Conservation (phyloP, 2,888 invertebrate species). For the Platycnemis pennipes region DNA sequence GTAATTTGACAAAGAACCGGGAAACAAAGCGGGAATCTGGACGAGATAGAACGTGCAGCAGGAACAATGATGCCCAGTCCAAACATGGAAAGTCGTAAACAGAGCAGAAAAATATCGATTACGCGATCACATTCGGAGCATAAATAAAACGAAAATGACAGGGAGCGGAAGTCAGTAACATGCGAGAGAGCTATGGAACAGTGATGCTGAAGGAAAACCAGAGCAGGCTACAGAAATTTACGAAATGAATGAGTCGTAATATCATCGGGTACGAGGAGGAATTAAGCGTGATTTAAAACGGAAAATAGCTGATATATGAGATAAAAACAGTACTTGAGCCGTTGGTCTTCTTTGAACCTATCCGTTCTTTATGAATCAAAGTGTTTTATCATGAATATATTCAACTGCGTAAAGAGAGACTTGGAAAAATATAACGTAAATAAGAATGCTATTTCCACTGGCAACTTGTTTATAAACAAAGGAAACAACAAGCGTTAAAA, state of each 20-base stretch:
- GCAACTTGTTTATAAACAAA: too few relatives aligned
- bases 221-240: background rate
- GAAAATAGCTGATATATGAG: background rate
- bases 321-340: too few relatives aligned
- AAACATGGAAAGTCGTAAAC: background rate
- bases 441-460: too few relatives aligned
- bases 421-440: too few relatives aligned
- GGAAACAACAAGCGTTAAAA: too few relatives aligned
- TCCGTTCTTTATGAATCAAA: too few relatives aligned
- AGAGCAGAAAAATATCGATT: background rate
- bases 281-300: background rate
- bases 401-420: too few relatives aligned
- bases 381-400: too few relatives aligned
- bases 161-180: background rate
- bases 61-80: background rate
- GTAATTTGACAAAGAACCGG: background rate
- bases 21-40: background rate
- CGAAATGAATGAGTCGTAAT: background rate
- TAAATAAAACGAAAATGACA: background rate
- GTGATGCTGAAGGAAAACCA: background rate
- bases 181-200: background rate
- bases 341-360: too few relatives aligned
- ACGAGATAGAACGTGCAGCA: background rate
- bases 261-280: background rate
- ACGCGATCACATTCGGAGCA: background rate